Evolutionary conservation across 2,113 vertebrate species (phyloP).

Genomic region (Anser brachyrhynchus): DNA sequence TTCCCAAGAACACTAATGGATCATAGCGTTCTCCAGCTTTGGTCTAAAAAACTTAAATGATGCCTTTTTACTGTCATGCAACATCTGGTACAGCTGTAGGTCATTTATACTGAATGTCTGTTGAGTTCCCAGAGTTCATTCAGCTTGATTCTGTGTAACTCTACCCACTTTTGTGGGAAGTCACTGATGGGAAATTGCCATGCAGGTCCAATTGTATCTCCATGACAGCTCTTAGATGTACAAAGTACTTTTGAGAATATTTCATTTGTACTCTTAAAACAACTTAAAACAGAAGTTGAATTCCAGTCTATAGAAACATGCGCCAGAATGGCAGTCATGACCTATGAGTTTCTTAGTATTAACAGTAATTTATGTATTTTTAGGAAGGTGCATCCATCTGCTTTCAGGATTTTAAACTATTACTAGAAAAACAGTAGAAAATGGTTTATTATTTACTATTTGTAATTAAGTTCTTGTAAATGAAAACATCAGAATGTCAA

Average conservation of each 20-base stretch:
- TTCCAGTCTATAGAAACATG: not conserved
- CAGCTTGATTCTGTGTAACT: not conserved
- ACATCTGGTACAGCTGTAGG: not conserved
- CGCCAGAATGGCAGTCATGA: not conserved
- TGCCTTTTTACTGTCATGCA: not conserved
- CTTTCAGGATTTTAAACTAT: not conserved
- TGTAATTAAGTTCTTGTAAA: not conserved
- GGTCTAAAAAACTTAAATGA: not conserved
- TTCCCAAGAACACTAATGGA: not conserved
- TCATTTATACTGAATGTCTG: rapidly evolving
- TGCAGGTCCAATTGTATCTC: not conserved
- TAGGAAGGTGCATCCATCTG: not conserved
- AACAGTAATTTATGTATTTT: not conserved
- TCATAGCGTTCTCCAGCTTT: not conserved
- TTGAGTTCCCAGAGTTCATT: not conserved
- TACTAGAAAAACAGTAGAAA: not conserved
- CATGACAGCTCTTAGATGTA: not conserved
- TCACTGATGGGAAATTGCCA: not conserved
- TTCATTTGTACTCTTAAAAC: not conserved
- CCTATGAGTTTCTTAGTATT: not conserved
- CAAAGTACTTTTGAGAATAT: not conserved
- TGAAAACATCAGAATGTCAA: not conserved
- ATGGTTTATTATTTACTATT: not conserved
- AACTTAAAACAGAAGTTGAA: not conserved
- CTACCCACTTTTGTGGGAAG: not conserved